Conservation (phyloP, 2,888 invertebrate genomes). For the Cyrtodaria siliqua region DNA sequence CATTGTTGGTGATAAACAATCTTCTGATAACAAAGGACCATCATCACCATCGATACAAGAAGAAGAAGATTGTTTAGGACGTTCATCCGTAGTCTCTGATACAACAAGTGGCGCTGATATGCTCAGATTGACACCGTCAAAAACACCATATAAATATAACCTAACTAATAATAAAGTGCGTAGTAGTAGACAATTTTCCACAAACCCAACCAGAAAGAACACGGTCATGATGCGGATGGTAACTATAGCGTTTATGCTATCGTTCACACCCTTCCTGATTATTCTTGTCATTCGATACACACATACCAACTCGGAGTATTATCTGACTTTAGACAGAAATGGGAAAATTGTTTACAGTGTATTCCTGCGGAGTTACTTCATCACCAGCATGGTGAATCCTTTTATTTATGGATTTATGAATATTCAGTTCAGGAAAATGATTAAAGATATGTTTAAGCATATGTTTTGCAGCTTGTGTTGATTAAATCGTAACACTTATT, state of each 20-base stretch:
- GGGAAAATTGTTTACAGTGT: conserved; percentile 52
- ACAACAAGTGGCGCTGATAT: no score
- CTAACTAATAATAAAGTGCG: not conserved
- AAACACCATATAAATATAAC: no score
- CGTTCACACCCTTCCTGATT: conserved; percentile 55
- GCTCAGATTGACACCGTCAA: no score
- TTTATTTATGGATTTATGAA: conserved; percentile 63
- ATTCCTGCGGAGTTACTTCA: conserved; percentile 52
- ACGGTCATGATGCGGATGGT: conserved; percentile 64
- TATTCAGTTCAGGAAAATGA: conserved; percentile 40
- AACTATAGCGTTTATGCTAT: conserved; percentile 59
- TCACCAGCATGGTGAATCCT: conserved; percentile 61
- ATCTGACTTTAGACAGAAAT: conserved; percentile 11
- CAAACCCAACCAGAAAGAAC: conserved; percentile 28
- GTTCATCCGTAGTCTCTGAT: no score
- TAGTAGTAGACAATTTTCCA: conserved; percentile 12
- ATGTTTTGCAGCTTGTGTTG: conserved; percentile 26
- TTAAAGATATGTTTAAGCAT: conserved; percentile 41
- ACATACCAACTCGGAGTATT: conserved; percentile 31
- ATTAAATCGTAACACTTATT: no score
- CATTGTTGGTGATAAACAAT: conserved; percentile 3
- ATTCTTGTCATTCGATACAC: conserved; percentile 48
- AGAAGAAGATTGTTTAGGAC: no score
- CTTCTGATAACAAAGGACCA: no score
- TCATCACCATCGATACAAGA: no score